Percentiles rank a stretch among this genome's conserved stretches.
Evolutionary conservation across 1,140 invertebrate genomes (phyloP).

Genomic region (Drosophila micromelanica): DNA sequence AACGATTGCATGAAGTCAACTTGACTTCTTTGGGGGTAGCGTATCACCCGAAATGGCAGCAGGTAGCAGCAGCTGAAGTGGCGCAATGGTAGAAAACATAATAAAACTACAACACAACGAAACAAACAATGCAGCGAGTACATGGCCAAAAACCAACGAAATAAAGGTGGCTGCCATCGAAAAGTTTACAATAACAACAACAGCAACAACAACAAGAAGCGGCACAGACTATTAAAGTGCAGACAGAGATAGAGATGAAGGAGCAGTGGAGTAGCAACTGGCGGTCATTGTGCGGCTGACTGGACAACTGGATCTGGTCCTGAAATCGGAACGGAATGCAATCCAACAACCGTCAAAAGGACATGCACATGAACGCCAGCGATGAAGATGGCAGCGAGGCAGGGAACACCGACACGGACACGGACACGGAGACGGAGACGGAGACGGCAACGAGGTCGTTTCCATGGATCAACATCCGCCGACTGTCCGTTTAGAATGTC

Average conservation of each 20-base stretch:
- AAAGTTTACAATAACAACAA: conserved; percentile 45
- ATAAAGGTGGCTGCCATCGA: conserved; percentile 45
- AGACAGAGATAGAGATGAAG: background rate
- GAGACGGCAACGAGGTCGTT: conserved; percentile 8
- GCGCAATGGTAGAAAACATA: conserved; percentile 52
- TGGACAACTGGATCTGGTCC: conserved; percentile 40
- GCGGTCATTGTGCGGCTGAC: conserved; percentile 67
- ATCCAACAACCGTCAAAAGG: conserved; percentile 37
- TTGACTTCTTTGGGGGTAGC: background rate
- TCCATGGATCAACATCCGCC: conserved; percentile 35
- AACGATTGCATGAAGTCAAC: background rate
- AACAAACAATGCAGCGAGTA: conserved; percentile 34
- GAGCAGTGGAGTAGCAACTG: conserved; percentile 39
- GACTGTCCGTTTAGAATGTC: conserved; percentile 52
- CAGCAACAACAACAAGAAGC: background rate
- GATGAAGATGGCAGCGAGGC: background rate
- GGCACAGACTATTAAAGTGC: background rate
- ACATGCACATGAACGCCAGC: conserved; percentile 57
- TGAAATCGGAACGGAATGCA: conserved; percentile 13
- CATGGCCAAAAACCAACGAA: conserved; percentile 35
- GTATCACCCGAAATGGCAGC: conserved; percentile 35
- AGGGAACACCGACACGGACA: too few relatives aligned
- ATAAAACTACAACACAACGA: conserved; percentile 60
- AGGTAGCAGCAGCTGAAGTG: conserved; percentile 53
- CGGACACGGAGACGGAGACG: background rate